These are phyloP conservation scores for Petaurus breviceps DNA, from an alignment of 2,113 vertebrate species.

Conservation along the genomic window DNA sequence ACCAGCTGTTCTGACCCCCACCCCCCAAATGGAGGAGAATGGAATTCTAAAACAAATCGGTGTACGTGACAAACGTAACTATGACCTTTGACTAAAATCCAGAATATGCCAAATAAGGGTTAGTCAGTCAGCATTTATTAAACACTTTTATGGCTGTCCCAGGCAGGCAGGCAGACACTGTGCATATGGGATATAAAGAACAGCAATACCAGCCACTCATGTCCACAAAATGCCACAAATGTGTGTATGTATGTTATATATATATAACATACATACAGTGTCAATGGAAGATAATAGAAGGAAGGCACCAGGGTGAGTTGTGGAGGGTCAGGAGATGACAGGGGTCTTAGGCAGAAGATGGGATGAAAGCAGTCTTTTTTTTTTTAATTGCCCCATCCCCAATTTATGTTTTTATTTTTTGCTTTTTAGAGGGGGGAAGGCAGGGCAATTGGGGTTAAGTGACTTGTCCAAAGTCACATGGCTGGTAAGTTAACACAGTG, in stretches of 20 bases:
- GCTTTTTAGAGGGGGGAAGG: no score
- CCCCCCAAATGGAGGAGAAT: neutral
- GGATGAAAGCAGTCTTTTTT: no score
- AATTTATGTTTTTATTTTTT: no score
- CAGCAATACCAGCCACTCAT: no score
- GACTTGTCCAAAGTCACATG: no score
- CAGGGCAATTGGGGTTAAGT: no score
- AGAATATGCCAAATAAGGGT: neutral
- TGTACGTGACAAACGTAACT: neutral
- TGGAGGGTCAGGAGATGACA: neutral
- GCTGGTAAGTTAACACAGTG: no score
- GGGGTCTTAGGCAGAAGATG: neutral
- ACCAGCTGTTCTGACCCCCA: neutral
- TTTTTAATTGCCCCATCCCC: no score
- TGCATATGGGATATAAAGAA: neutral
- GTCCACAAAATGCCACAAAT: neutral
- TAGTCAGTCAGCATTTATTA: neutral
- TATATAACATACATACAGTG: neutral
- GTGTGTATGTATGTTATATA: no score
- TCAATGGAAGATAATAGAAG: neutral
- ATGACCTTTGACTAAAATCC: neutral
- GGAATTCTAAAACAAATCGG: neutral
- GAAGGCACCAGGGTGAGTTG: neutral
- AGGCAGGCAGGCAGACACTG: neutral
- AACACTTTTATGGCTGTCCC: neutral